Base-by-base conservation (phyloP, 2,797 vertebrate genomes). In the Betta splendens region DNA sequence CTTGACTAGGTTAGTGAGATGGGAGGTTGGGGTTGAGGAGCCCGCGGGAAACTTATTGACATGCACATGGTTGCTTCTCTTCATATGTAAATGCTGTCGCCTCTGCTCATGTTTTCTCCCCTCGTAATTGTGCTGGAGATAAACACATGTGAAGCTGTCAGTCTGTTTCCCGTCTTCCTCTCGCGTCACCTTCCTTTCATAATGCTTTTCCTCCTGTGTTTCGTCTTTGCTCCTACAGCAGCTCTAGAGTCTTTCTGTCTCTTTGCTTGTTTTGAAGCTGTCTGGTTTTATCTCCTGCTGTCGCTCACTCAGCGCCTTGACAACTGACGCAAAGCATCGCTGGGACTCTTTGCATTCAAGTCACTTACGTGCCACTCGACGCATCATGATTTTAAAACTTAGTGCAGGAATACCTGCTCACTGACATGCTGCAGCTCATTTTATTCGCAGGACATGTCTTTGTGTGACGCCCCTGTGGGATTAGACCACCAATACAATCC, bases 11-110 rank as follows among this genome's bases (percentile, higher is more conserved):
- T 71, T 40, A 63, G 49, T 36, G 68, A 67, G 47, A 61, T 72
- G 55, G 44, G 56, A 65, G 72, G 28, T 37, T 29, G 50, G 43
- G 53, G 21, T 71, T 61, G 7, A 64, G 48, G 57, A 52, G 56
- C 2, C 1, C 4, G 28, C 11, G 32, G 31, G 38, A 9, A 1
- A 42, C 45, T 38, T 52, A 61, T 75, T 75, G 60, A 56, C 36
- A 46, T 65, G 54, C 59, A 64, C 57, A 23, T 7, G 22, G 33
- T 26, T 29, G 52, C 4, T 45, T 74, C 64, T 75, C 79, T 81
- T 84, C 69, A 70, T 72, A 83, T 85, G 75, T 55, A 77, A 87
- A 85, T 82, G 13, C 1, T 0, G 12, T 40, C 42, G 62, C 60
- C 13, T 22, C 1, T 43, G 9, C 51, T 55, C 51, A 29, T 61